Conservation (phyloP, 2,797 vertebrate species). For the Nyctalus aviator region DNA sequence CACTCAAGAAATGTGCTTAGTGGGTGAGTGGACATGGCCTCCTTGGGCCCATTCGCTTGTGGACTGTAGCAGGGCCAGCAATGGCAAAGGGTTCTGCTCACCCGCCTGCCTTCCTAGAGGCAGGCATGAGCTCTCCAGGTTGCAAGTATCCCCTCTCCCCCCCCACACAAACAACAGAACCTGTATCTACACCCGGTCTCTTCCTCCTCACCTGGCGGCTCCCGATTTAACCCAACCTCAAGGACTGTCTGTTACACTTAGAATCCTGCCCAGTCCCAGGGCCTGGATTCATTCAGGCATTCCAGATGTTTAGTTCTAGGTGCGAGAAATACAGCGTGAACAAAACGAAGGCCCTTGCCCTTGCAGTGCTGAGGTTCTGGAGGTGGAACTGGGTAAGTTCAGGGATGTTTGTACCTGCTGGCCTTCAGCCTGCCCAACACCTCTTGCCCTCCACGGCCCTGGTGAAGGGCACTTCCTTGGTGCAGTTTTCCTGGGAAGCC, state of each 20-base stretch:
- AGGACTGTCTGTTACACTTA: not conserved
- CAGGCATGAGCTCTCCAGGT: not conserved
- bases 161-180: not conserved
- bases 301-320: not conserved
- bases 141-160: not conserved
- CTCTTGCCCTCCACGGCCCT: not conserved
- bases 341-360: not conserved
- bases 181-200: not conserved
- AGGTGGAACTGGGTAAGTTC: not conserved
- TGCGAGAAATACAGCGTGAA: not conserved
- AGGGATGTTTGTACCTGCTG: not conserved
- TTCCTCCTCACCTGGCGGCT: slow-evolving; percentile 7
- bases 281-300: not conserved
- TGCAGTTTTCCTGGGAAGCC: not conserved
- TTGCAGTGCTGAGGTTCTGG: not conserved
- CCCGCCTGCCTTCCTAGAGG: not conserved
- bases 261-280: not conserved
- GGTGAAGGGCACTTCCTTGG: not conserved
- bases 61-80: not conserved
- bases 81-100: not conserved
- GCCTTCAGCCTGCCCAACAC: not conserved
- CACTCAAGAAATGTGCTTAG: not conserved
- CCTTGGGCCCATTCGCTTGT: not conserved
- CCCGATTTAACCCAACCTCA: slow-evolving; percentile 7
- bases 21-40: not conserved